phyloP scores from a whole-genome alignment of 2,113 vertebrate genomes.

The Cottus gobio region DNA sequence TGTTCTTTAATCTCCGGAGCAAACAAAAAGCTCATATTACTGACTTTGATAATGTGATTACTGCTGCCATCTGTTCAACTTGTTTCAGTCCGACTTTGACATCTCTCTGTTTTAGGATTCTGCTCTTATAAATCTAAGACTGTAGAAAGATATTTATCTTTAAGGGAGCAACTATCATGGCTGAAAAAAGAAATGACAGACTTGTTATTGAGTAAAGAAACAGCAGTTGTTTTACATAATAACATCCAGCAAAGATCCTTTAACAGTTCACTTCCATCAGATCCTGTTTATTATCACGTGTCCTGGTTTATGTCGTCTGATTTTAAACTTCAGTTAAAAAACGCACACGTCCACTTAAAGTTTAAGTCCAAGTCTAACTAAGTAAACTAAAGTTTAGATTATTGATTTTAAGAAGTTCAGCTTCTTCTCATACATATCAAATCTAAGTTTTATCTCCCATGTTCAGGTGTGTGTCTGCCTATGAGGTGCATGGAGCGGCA shows the following conservation, averaged over 20 bases:
- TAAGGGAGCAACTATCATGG: not conserved
- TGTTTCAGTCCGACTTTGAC: not conserved
- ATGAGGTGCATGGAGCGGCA: no score
- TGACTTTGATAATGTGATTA: slow-evolving; percentile 20
- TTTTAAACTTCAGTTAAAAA: slow-evolving; percentile 1
- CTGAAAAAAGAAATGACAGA: not conserved
- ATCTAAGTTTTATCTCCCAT: not conserved
- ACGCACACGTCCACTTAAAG: not conserved
- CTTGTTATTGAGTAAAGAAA: not conserved
- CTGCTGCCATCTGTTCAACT: slow-evolving; percentile 17
- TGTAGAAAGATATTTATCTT: not conserved
- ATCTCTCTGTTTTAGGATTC: not conserved
- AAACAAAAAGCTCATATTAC: slow-evolving; percentile 20
- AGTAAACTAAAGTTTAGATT: not conserved
- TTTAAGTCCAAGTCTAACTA: not conserved
- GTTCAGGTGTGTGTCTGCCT: not conserved
- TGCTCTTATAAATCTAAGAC: not conserved
- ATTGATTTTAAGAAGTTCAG: not conserved
- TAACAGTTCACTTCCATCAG: slow-evolving; percentile 2
- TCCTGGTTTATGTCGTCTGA: not conserved
- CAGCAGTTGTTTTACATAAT: not conserved
- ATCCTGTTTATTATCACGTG: not conserved
- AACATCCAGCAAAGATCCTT: not conserved
- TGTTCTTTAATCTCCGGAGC: slow-evolving; percentile 11
- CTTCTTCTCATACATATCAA: not conserved